phyloP scores from a whole-genome alignment of 2,888 invertebrate genomes.

The Harpalus rufipes region DNA sequence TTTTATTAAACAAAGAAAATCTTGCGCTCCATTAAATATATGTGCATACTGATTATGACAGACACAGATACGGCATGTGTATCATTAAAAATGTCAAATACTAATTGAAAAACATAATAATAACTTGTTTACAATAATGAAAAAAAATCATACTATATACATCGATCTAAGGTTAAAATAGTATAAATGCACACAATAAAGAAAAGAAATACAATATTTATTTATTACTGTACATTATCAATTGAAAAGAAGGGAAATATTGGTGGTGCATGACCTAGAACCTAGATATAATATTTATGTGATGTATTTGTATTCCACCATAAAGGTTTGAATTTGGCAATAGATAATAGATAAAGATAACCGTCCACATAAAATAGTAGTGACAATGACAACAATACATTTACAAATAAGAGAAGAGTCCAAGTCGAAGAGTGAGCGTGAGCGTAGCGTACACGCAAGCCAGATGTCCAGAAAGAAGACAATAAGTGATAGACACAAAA shows the following conservation, averaged over 20 bases:
- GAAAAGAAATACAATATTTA: slow-evolving; percentile 64
- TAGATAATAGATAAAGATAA: slow-evolving; percentile 21
- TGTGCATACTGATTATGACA: not conserved
- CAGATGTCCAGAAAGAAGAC: slow-evolving; percentile 46
- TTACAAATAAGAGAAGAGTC: not conserved
- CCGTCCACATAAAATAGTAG: slow-evolving; percentile 52
- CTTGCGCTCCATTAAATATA: slow-evolving; percentile 34
- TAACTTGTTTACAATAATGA: slow-evolving; percentile 48
- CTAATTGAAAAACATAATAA: slow-evolving; percentile 41
- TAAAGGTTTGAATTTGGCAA: slow-evolving; percentile 43
- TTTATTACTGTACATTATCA: slow-evolving; percentile 60
- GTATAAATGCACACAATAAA: slow-evolving; percentile 54
- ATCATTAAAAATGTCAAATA: slow-evolving; percentile 7
- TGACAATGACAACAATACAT: slow-evolving; percentile 46
- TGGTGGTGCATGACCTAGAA: slow-evolving; percentile 28
- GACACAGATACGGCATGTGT: slow-evolving; percentile 5
- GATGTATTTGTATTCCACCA: slow-evolving; percentile 31
- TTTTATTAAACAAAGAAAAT: not conserved
- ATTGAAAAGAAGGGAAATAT: slow-evolving; percentile 47
- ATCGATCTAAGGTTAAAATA: slow-evolving; percentile 47
- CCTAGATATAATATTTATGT: slow-evolving; percentile 49
- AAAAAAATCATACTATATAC: slow-evolving; percentile 41
- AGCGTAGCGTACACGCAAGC: slow-evolving; percentile 22
- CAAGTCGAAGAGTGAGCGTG: not conserved
- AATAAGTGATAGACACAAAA: slow-evolving; percentile 41